Conservation (phyloP, 2,888 invertebrate species). For the Heliconius ismenius region DNA sequence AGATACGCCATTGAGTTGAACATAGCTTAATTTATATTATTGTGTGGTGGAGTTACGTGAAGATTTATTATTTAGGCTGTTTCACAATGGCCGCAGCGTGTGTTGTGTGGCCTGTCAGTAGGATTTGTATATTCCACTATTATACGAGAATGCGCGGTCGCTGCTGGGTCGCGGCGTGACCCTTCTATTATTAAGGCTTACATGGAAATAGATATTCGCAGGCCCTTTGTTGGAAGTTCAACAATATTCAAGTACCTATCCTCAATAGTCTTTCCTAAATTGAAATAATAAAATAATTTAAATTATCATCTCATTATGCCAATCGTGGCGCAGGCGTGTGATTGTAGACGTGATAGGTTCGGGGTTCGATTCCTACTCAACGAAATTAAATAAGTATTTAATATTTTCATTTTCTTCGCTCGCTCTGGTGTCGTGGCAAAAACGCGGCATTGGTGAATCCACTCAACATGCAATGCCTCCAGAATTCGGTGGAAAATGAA, state of each 20-base stretch:
- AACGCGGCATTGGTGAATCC: too few relatives aligned
- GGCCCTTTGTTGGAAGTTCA: slow-evolving; percentile 22
- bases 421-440: too few relatives aligned
- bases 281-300: background rate
- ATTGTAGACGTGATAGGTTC: too few relatives aligned
- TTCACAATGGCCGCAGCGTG: slow-evolving; percentile 27
- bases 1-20: slow-evolving; percentile 6
- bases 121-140: slow-evolving; percentile 35
- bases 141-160: slow-evolving; percentile 30
- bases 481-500: too few relatives aligned
- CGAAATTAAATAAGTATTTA: too few relatives aligned
- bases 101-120: slow-evolving; percentile 39
- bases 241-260: background rate
- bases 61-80: slow-evolving; percentile 40
- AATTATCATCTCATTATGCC: background rate
- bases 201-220: slow-evolving; percentile 25
- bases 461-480: too few relatives aligned
- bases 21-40: slow-evolving; percentile 31
- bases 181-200: slow-evolving; percentile 34
- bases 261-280: slow-evolving; percentile 5
- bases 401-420: too few relatives aligned
- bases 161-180: slow-evolving; percentile 28
- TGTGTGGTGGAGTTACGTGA: slow-evolving; percentile 25
- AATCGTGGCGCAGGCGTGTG: too few relatives aligned
- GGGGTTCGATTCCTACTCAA: too few relatives aligned